Base-by-base conservation (phyloP, 1,140 invertebrate genomes). In the Drosophila pseudoobscura region DNA sequence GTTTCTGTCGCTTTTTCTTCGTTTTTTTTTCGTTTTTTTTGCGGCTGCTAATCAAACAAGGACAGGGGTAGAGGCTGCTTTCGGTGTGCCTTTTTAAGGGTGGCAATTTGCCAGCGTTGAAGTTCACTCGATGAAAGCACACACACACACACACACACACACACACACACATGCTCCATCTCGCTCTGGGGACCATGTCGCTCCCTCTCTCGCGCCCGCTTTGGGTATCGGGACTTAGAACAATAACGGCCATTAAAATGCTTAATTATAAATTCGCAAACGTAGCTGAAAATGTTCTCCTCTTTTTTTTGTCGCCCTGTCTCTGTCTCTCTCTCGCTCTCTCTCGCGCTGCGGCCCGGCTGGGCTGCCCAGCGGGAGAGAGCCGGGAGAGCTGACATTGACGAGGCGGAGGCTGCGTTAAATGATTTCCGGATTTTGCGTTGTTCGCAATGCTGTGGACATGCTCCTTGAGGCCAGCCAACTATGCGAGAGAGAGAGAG, bases 251-350 rank as follows among this genome's bases (percentile, higher is more conserved):
- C 84, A 88, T 88, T 88, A 88, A 88, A 88, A 88, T 88, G 85
- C 84, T 88, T 88, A 88, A 88, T 88, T 88, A 88, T 89, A 88
- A 89, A 88, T 89, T 88, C 84, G 84, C 84, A 80, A 88, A 89
- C 84, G 79, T 80, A 71, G 82, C 78, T 88, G 79, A 85, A 39
- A 75, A 75, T 72, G 82, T 88, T 76, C 71, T 70, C 31, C 58
- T 35, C 59, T 53, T 56, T 56, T 58, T 52, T 31, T 43, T 11
- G 3, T 2, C 22, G 11, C 26, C 9, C n/a, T n/a, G 1, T 15
- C 39, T 8, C n/a, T 9, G 44, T 17, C 8, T 20, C 31, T 20
- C 13, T 2, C 24, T 49, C 45, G 2, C 62, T 20, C 35, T 15
- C 45, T 39, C 31, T 20, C 0, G 60, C 45, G 44, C 47, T 2